Evolutionary conservation across 2,888 invertebrate species (phyloP).

Genomic region (Choristoneura rosaceana): DNA sequence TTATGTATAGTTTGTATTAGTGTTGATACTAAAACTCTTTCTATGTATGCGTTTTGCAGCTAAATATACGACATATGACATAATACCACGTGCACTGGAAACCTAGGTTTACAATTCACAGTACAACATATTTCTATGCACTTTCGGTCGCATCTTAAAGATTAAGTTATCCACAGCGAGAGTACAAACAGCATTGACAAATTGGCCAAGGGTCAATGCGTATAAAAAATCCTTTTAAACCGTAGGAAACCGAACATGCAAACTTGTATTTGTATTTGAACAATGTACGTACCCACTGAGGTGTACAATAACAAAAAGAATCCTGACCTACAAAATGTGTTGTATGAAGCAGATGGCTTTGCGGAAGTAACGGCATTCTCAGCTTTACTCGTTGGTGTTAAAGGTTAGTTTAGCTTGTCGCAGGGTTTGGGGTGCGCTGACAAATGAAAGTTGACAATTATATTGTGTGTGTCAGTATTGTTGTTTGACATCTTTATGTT

Average conservation of each 20-base stretch:
- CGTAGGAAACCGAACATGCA: slow-evolving; percentile 26
- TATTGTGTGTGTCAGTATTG: slow-evolving; percentile 74
- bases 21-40: too few relatives aligned
- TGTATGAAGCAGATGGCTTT: slow-evolving; percentile 24
- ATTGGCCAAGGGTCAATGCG: slow-evolving; percentile 2
- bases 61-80: too few relatives aligned
- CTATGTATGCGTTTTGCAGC: too few relatives aligned
- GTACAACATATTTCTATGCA: too few relatives aligned
- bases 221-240: slow-evolving; percentile 2
- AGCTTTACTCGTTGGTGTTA: not conserved
- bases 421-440: slow-evolving; percentile 56
- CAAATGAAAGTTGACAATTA: slow-evolving; percentile 82
- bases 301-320: slow-evolving; percentile 26
- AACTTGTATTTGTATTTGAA: slow-evolving; percentile 25
- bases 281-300: slow-evolving; percentile 38
- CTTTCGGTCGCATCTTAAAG: not conserved
- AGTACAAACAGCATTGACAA: not conserved
- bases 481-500: slow-evolving; percentile 69
- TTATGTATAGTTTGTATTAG: too few relatives aligned
- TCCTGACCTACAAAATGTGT: slow-evolving; percentile 7
- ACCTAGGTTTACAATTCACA: too few relatives aligned
- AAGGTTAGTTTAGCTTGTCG: not conserved
- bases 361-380: not conserved
- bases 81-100: too few relatives aligned
- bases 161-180: not conserved